phyloP scores from a whole-genome alignment of 2,888 invertebrate species.

The Pocota personata region DNA sequence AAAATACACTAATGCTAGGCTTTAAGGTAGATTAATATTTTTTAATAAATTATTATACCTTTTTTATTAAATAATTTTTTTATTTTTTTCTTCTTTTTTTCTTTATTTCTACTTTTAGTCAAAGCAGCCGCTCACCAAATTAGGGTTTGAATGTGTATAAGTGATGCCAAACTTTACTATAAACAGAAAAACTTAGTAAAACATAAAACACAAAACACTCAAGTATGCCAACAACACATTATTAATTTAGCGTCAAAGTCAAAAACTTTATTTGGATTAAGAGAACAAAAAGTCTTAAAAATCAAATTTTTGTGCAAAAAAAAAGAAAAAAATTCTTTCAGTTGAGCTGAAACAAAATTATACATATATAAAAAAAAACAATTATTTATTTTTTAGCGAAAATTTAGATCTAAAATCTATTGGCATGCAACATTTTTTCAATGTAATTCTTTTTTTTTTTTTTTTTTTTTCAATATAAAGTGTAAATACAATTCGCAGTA shows the following conservation, averaged over 20 bases:
- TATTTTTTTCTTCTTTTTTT: constrained; percentile 66
- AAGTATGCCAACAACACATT: constrained; percentile 22
- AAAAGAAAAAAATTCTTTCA: constrained; percentile 16
- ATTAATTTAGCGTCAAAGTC: constrained; percentile 1
- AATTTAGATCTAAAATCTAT: constrained; percentile 18
- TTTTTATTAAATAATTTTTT: neutral
- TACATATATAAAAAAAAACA: constrained; percentile 20
- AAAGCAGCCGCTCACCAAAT: constrained; percentile 91
- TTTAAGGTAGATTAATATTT: neutral
- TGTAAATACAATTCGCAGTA: constrained; percentile 36
- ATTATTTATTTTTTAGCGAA: constrained; percentile 50
- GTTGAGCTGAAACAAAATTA: constrained; percentile 43
- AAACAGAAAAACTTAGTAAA: constrained; percentile 17
- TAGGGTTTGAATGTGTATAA: constrained; percentile 91
- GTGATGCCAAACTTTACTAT: constrained; percentile 46
- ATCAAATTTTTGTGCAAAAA: neutral
- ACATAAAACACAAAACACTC: constrained; percentile 14
- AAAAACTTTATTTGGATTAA: neutral
- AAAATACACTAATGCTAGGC: neutral
- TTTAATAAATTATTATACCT: neutral
- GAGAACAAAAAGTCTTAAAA: neutral
- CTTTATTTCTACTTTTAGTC: constrained; percentile 86
- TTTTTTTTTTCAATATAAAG: neutral
- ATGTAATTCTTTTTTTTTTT: neutral
- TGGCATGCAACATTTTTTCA: constrained; percentile 30